These are phyloP conservation scores for Bostrychus sinensis DNA, from an alignment of 2,113 vertebrate genomes.

Conservation along the genomic window DNA sequence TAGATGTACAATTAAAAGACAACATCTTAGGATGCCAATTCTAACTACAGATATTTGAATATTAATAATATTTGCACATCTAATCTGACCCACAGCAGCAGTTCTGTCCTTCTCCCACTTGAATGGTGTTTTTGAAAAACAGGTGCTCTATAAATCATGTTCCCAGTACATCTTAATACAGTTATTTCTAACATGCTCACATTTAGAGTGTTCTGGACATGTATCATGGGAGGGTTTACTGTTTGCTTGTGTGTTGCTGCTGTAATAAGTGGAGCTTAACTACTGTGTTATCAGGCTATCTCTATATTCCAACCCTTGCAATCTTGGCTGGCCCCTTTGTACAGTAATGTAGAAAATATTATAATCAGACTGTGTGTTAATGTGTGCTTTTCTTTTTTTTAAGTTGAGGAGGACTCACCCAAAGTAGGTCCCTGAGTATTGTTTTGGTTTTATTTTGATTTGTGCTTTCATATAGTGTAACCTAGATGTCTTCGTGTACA, in stretches of 20 bases:
- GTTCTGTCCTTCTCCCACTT: not conserved
- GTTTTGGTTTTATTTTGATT: slow-evolving; percentile 55
- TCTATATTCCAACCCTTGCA: slow-evolving; percentile 38
- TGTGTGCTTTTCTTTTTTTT: slow-evolving; percentile 47
- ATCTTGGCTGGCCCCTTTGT: slow-evolving; percentile 66
- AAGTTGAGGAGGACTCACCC: not conserved
- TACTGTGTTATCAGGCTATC: slow-evolving; percentile 29
- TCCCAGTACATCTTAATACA: not conserved
- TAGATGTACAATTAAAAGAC: too few species aligned
- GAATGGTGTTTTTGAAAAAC: not conserved
- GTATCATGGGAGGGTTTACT: slow-evolving; percentile 12
- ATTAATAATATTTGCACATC: slow-evolving; percentile 15
- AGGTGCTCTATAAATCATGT: not conserved
- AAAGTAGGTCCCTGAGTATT: slow-evolving; percentile 15
- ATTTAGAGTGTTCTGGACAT: not conserved
- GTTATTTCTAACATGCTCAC: not conserved
- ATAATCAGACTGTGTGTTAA: slow-evolving; percentile 65
- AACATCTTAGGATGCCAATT: too few species aligned
- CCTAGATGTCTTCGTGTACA: slow-evolving; percentile 61
- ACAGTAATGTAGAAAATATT: slow-evolving; percentile 76
- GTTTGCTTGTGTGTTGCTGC: slow-evolving; percentile 51
- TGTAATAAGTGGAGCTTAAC: slow-evolving; percentile 50
- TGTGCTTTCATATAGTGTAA: slow-evolving; percentile 63
- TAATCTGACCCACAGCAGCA: not conserved
- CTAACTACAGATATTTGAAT: not conserved